phyloP scores from a whole-genome alignment of 2,797 vertebrate genomes.

The Peromyscus attwateri region DNA sequence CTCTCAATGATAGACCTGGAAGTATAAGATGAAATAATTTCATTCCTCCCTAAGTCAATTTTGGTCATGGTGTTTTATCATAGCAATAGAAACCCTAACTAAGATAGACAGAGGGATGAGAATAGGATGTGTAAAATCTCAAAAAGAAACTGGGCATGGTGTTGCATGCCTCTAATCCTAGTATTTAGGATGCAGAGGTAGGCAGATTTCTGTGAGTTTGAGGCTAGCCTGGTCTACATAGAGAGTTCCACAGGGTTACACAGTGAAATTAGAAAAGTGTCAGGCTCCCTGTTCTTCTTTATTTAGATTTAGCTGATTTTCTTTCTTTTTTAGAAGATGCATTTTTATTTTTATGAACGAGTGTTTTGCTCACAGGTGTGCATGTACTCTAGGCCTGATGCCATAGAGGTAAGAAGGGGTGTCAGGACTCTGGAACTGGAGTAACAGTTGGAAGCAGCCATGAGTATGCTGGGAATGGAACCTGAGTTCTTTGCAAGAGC shows the following conservation, averaged over 20 bases:
- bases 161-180: not conserved
- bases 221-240: not conserved
- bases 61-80: not conserved
- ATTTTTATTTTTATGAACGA: not conserved
- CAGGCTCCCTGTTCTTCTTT: not conserved
- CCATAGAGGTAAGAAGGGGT: not conserved
- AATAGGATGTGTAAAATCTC: not conserved
- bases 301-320: not conserved
- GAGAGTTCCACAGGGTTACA: not conserved
- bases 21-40: not conserved
- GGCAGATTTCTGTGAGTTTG: not conserved
- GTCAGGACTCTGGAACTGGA: not conserved
- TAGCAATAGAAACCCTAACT: not conserved
- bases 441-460: not conserved
- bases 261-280: not conserved
- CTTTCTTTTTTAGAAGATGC: not conserved
- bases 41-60: not conserved
- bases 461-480: too few species aligned
- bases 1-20: not conserved
- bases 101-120: not conserved
- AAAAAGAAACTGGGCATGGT: not conserved
- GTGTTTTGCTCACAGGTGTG: not conserved
- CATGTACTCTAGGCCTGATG: not conserved
- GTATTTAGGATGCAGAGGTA: not conserved
- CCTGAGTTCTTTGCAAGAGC: not conserved